Percentiles rank a stretch among this genome's conserved stretches.
Evolutionary conservation across 2,797 vertebrate genomes (phyloP).

Genomic region (Leptatherina wallacei): DNA sequence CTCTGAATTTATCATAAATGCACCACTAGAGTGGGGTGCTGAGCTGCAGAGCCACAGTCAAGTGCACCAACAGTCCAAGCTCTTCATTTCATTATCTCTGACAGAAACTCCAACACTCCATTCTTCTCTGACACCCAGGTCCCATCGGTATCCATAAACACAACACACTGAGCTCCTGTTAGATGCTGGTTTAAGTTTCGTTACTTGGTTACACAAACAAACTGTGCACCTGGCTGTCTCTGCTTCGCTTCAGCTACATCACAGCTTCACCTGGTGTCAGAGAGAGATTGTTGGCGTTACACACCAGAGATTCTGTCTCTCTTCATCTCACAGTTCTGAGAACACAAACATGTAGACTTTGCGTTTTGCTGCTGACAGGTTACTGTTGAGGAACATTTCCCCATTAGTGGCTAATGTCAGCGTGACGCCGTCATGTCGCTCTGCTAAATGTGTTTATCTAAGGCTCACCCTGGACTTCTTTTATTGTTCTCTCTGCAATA

Average conservation of each 20-base stretch:
- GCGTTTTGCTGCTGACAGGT: slow-evolving; percentile 9
- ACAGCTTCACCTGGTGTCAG: slow-evolving; percentile 62
- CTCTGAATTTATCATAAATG: neutral
- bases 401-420: slow-evolving; percentile 32
- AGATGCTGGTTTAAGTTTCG: slow-evolving; percentile 59
- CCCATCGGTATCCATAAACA: slow-evolving; percentile 66
- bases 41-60: slow-evolving; percentile 34
- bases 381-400: slow-evolving; percentile 38
- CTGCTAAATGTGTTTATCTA: slow-evolving; percentile 69
- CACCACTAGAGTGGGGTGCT: slow-evolving; percentile 74
- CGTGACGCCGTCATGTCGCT: slow-evolving; percentile 51
- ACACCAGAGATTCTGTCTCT: slow-evolving; percentile 57
- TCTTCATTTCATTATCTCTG: slow-evolving; percentile 17
- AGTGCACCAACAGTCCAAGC: neutral
- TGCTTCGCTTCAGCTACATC: slow-evolving; percentile 62
- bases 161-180: slow-evolving; percentile 8
- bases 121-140: slow-evolving; percentile 57
- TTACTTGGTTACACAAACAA: slow-evolving; percentile 73
- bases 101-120: slow-evolving; percentile 15
- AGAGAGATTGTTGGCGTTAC: slow-evolving; percentile 12
- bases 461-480: slow-evolving; percentile 52
- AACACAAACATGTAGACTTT: slow-evolving; percentile 16
- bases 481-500: slow-evolving; percentile 64
- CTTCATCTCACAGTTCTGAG: slow-evolving; percentile 27
- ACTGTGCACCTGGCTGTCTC: slow-evolving; percentile 58